Conservation (phyloP, 1,140 invertebrate genomes). For the Heterodera carotae region DNA sequence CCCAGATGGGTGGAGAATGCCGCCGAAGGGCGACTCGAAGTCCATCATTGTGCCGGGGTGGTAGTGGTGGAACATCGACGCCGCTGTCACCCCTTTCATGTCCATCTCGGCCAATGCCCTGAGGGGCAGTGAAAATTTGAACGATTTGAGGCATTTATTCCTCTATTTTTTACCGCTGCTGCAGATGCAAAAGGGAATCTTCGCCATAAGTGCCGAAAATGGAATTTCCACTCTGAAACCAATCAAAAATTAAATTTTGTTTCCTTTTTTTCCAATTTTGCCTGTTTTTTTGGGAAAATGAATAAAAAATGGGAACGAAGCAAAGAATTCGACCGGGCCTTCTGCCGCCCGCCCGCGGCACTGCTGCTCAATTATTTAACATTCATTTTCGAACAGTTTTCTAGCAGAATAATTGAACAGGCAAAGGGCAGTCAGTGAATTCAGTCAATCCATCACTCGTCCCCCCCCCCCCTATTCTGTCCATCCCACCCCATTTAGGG, state of each 20-base stretch:
- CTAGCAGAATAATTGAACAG: background rate
- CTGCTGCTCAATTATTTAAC: constrained; percentile 8
- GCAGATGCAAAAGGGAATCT: background rate
- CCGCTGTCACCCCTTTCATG: constrained; percentile 4
- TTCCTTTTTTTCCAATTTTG: background rate
- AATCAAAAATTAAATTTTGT: background rate
- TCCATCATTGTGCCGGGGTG: background rate
- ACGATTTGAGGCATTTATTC: background rate
- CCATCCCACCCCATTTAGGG: background rate
- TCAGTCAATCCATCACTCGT: background rate
- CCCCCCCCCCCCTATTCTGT: background rate
- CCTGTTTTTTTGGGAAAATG: background rate
- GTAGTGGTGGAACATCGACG: constrained; percentile 8
- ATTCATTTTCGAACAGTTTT: constrained; percentile 7
- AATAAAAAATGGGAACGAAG: constrained; percentile 7
- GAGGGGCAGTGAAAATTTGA: background rate
- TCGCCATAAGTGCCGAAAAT: constrained; percentile 12
- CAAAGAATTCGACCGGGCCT: background rate
- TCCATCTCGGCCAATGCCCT: constrained; percentile 15
- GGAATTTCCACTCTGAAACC: background rate
- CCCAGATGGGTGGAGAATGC: background rate
- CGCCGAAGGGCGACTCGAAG: background rate
- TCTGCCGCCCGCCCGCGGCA: too few species aligned
- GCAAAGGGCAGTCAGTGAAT: background rate
- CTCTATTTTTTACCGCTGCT: background rate